Conservation (phyloP, 1,140 invertebrate species). For the Epicauta chinensis region DNA sequence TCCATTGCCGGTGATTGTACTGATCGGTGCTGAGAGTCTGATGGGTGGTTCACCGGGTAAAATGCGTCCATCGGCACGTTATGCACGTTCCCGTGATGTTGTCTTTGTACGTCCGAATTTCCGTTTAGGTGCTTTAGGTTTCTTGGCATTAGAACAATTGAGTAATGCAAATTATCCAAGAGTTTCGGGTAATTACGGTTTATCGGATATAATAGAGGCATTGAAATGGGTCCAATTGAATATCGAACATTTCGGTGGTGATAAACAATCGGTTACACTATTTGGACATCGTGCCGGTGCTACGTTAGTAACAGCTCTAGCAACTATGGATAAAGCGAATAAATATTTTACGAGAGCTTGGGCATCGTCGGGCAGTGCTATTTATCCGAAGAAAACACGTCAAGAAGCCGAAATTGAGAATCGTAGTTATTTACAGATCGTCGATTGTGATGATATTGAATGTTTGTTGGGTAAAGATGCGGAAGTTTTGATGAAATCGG, state of each 20-base stretch:
- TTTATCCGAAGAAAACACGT: conserved; percentile 58
- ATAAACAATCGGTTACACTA: conserved; percentile 67
- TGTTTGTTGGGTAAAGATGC: conserved; percentile 55
- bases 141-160: conserved; percentile 63
- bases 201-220: conserved; percentile 71
- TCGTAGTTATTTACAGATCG: conserved; percentile 50
- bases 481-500: conserved; percentile 56
- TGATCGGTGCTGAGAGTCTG: conserved; percentile 70
- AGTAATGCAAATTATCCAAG: conserved; percentile 61
- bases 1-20: conserved; percentile 72
- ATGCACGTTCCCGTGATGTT: conserved; percentile 60
- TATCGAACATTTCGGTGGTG: conserved; percentile 76
- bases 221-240: conserved; percentile 76
- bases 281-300: conserved; percentile 72
- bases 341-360: conserved; percentile 62
- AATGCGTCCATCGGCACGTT: conserved; percentile 43
- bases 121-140: conserved; percentile 69
- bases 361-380: conserved; percentile 65
- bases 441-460: conserved; percentile 48
- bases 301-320: conserved; percentile 65
- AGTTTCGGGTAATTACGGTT: conserved; percentile 80
- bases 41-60: conserved; percentile 63
- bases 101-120: conserved; percentile 81
- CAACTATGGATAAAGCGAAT: conserved; percentile 50
- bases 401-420: conserved; percentile 55